A percentile compares a stretch with the other conserved stretches of the same genome.
phyloP scores from a whole-genome alignment of 2,888 invertebrate species.

The Apamea crenata region DNA sequence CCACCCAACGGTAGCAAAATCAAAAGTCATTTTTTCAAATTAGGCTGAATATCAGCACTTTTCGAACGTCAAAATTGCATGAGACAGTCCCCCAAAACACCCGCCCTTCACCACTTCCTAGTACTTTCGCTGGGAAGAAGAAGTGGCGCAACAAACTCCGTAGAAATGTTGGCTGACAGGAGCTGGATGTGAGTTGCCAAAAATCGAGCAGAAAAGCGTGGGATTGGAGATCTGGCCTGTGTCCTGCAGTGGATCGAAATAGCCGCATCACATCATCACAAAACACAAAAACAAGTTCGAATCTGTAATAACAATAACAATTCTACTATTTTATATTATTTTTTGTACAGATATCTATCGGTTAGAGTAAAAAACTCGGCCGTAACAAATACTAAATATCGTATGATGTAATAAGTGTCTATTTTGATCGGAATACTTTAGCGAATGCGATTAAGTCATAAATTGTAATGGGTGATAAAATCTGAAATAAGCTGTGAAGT shows the following conservation, averaged over 20 bases:
- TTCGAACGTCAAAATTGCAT: background rate
- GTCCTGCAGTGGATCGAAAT: background rate
- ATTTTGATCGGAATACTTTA: constrained; percentile 19
- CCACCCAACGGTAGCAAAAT: background rate
- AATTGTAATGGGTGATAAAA: constrained; percentile 41
- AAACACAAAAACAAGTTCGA: constrained; percentile 41
- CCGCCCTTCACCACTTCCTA: background rate
- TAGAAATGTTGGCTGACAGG: too few species aligned
- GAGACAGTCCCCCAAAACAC: background rate
- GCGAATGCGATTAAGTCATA: constrained; percentile 40
- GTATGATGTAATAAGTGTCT: constrained; percentile 53
- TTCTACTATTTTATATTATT: constrained; percentile 13
- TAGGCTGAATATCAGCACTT: background rate
- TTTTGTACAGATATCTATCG: constrained; percentile 48
- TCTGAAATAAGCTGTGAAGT: constrained; percentile 42
- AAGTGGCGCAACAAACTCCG: background rate
- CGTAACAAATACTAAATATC: constrained; percentile 41
- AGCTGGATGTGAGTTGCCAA: background rate
- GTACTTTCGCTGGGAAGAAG: background rate
- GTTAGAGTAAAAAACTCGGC: constrained; percentile 35
- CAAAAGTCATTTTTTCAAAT: background rate
- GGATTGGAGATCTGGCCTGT: background rate
- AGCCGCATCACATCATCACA: constrained; percentile 9
- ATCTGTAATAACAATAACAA: constrained; percentile 38
- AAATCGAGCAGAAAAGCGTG: background rate